Evolutionary conservation across 2,888 invertebrate genomes (phyloP), one percentile per base, ranked within the genome.

Genomic region (Synergus gifuensis): DNA sequence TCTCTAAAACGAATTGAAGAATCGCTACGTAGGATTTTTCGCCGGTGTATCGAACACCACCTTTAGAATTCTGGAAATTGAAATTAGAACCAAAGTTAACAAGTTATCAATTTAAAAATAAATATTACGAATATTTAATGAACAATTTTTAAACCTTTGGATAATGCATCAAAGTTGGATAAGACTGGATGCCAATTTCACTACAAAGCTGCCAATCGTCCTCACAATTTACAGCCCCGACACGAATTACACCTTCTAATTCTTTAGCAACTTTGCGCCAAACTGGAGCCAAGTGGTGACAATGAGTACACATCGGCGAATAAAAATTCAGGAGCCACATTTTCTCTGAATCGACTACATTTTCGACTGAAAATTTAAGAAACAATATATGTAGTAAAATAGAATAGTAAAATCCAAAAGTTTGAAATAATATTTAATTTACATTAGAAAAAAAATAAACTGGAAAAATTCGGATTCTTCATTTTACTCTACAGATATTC

Each of bases 311-410:
- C 89, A 95, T 95, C 2, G 97, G 96, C 0, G 97, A 97, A 92
- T 98, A 98, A 91, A 96, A 98, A 92, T 98, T 98, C 81, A 98
- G 94, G 90, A 98, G 97, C 96, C 97, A 96, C 46, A 95, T 94
- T 82, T 96, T 96, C 77, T 94, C 94, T 49, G 94, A 94, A 82
- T 93, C 92, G 79, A 92, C 81, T 60, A 93, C 90, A 85, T 92
- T 93, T 76, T 93, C 89, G 85, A 93, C 93, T 93, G 83, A 54
- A 89, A 89, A 62, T 62, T 18, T 62, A 62, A 62, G 22, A 12
- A 28, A 67, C 66, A n/a, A 28, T 28, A 28, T 36, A 36, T 18
- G 28, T 18, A 67, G 2, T 18, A 81, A 66, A 62, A 80, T 81
- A 79, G 64, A 73, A 79, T 42, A 76, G 62, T 78, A 76, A 36